Evolutionary conservation across 2,797 vertebrate genomes (phyloP).

Genomic region (Balearica regulorum): DNA sequence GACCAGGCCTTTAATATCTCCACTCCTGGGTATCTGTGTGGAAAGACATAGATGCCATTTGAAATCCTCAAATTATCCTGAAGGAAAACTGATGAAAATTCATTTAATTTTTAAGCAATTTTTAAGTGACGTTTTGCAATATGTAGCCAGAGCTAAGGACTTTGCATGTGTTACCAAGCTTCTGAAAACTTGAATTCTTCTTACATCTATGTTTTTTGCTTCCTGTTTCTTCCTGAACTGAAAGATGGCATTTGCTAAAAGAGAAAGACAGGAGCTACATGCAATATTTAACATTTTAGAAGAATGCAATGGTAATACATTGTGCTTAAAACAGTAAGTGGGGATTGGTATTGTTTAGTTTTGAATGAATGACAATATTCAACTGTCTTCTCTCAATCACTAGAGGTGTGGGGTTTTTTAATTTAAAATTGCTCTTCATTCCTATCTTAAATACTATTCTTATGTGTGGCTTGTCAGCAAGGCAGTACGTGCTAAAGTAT

Average conservation of each 20-base stretch:
- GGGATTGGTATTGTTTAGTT: not conserved
- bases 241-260: not conserved
- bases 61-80: not conserved
- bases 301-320: not conserved
- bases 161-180: too few species aligned
- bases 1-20: not conserved
- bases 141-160: not conserved
- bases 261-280: not conserved
- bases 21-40: too few species aligned
- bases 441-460: not conserved
- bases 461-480: not conserved
- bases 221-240: not conserved
- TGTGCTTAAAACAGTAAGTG: not conserved
- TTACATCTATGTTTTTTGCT: not conserved
- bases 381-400: not conserved
- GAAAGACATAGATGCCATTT: not conserved
- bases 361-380: not conserved
- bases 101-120: not conserved
- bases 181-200: not conserved
- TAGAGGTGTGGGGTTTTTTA: not conserved
- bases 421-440: not conserved
- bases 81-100: too few species aligned
- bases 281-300: not conserved
- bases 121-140: not conserved
- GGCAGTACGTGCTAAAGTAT: not conserved